Evolutionary conservation across 2,888 invertebrate genomes (phyloP), one percentile per base, ranked within the genome.

Genomic region (Caenorhabditis doughertyi): DNA sequence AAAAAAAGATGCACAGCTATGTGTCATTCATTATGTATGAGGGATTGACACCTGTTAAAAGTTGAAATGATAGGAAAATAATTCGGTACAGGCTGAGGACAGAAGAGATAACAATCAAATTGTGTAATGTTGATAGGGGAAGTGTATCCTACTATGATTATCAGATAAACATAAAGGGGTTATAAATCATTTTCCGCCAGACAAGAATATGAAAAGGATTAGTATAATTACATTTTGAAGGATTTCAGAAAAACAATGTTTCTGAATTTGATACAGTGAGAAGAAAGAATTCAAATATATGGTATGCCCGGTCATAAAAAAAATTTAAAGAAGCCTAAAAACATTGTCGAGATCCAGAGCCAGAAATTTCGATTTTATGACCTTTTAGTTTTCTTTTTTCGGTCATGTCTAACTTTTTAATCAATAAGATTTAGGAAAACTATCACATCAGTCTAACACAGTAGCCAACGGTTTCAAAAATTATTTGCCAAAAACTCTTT

Each of bases 141-240:
- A 21, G 13, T 7, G 21, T 58, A 32, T 55, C 35, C n/a, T 13
- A 29, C 13, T 23, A 13, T 3, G 39, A 21, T 58, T 13, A 58
- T 65, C 65, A 13, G 65, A 70, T 47, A 47, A 47, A 23, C 53
- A 49, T 35, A 21, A 51, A 8, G 16, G 5, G 21, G 42, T 13
- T n/a, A 72, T 72, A 29, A 62, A 72, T 72, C 62, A 72, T 53
- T 53, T 55, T 13, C 53, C 47, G 72, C 39, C 3, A 47, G 21
- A 27, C 4, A 39, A 35, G 39, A 16, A 23, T 70, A 55, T 58
- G 18, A 18, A 5, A 9, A 32, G 29, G 32, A 18, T 4, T 9
- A n/a, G n/a, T n/a, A n/a, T n/a, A n/a, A n/a, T n/a, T n/a, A n/a
- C n/a, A n/a, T n/a, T n/a, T n/a, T n/a, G n/a, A n/a, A n/a, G 39